Base-by-base conservation (phyloP, 2,888 invertebrate genomes). In the Muschampia plurimacula region DNA sequence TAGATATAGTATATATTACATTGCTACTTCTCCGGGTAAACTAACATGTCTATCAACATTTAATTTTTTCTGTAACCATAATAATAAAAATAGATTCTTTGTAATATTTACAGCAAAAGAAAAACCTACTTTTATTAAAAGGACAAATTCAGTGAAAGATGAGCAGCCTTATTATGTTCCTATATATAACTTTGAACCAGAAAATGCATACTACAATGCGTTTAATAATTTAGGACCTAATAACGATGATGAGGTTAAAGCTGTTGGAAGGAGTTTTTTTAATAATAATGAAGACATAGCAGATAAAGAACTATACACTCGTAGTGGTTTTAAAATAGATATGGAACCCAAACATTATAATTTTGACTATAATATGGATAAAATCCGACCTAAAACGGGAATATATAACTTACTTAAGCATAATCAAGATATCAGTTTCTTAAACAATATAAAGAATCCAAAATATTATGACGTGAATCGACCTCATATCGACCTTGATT, bases 211-310 rank as follows among this genome's bases (percentile, higher is more conserved):
- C 66, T 80, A 74, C 39, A 75, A 70, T 84, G 70, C 77, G 22
- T 52, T 74, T 12, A 90, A 90, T 73, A 81, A 82, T 32, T 81
- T 82, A 10, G 88, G 86, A 15, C 86, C 86, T 0, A 85, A 87
- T 49, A 72, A 69, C 3, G 79, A 81, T 7, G 79, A 78, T 4
- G 69, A 76, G 32, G 49, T 67, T 10, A 46, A 77, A 57, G 28
- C 72, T 7, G 12, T 59, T 28, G 62, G 28, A 55, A 41, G 32
- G 36, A 15, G 5, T 9, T 2, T 32, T 36, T 4, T n/a, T 2
- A n/a, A 60, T 68, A 57, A 57, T 36, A 44, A 49, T 10, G 15
- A 71, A 59, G 74, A 46, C 46, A 7, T 22, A 63, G 32, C 8
- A 46, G 52, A 66, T 9, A 41, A n/a, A 10, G 62, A 62, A 3